Evolutionary conservation across 2,797 vertebrate genomes (phyloP), one percentile per base, ranked within the genome.

Genomic region (Salarias fasciatus): DNA sequence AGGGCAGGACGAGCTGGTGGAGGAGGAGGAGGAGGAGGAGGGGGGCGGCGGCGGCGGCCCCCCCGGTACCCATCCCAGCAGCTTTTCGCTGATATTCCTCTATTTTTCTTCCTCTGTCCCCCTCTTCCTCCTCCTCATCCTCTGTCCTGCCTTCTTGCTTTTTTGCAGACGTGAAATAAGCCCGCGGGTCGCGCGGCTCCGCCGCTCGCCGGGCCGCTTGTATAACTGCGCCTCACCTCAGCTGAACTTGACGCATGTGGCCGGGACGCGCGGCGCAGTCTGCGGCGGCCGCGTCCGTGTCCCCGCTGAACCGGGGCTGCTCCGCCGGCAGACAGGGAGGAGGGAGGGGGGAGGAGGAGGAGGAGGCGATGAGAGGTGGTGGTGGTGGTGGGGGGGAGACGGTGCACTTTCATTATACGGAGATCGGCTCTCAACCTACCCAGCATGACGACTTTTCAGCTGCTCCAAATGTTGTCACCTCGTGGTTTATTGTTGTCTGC

Each of bases 211-310:
- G 13, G 80, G 14, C 77, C 58, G 64, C 74, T 91, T 91, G 89
- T 92, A 69, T 91, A 92, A 92, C 87, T 30, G 79, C 31, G 72
- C 65, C 88, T 93, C 92, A 93, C 92, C 92, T 93, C 82, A 91
- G 85, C 83, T 93, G 92, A 94, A 94, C 93, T 85, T 78, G 75
- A 74, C 84, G 86, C 84, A 84, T 85, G 82, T 86, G 83, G 82
- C 79, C 54, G 72, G 62, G 69, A 68, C 75, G 63, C 69, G 11
- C 69, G 59, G 71, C 67, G 74, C 72, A 74, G 74, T 64, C 81
- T 71, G 82, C 75, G 50, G 11, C 8, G 77, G 69, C 71, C 36
- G 59, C 6, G 33, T 35, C 33, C 38, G 36, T 82, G 89, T 80
- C 80, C 89, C 83, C 86, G 12, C 8, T 91, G 89, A 89, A 89